Evolutionary conservation across 2,797 vertebrate genomes (phyloP).

Genomic region (Danio choprae): DNA sequence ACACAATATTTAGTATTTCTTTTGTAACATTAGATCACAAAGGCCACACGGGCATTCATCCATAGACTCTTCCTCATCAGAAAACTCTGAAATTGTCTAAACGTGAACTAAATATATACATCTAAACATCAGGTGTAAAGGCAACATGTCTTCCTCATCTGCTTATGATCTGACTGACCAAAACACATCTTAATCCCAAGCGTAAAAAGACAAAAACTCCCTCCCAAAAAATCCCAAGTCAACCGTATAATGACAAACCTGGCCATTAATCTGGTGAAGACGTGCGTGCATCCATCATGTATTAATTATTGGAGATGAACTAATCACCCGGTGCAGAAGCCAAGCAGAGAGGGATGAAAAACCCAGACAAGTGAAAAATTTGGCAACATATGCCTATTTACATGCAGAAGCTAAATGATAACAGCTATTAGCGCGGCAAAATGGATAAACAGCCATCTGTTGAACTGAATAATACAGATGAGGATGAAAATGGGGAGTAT

Average conservation of each 20-base stretch:
- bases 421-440: slow-evolving; percentile 62
- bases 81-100: no score
- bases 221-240: slow-evolving; percentile 19
- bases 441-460: slow-evolving; percentile 63
- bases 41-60: no score
- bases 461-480: slow-evolving; percentile 58
- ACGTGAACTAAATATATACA: no score
- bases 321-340: slow-evolving; percentile 61
- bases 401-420: slow-evolving; percentile 59
- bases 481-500: slow-evolving; percentile 43
- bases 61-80: no score
- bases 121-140: no score
- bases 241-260: slow-evolving; percentile 46
- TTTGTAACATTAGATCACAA: no score
- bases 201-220: no score
- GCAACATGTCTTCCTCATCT: no score
- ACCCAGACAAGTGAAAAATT: slow-evolving; percentile 57
- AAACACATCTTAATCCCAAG: no score
- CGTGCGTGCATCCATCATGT: slow-evolving; percentile 60
- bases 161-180: no score
- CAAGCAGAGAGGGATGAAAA: slow-evolving; percentile 54
- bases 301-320: slow-evolving; percentile 64
- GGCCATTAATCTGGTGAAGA: slow-evolving; percentile 57
- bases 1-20: no score
- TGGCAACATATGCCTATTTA: slow-evolving; percentile 63